Percentiles rank a stretch among this genome's conserved stretches.
Conservation (phyloP, 2,888 invertebrate species). For the Dioctria linearis region DNA sequence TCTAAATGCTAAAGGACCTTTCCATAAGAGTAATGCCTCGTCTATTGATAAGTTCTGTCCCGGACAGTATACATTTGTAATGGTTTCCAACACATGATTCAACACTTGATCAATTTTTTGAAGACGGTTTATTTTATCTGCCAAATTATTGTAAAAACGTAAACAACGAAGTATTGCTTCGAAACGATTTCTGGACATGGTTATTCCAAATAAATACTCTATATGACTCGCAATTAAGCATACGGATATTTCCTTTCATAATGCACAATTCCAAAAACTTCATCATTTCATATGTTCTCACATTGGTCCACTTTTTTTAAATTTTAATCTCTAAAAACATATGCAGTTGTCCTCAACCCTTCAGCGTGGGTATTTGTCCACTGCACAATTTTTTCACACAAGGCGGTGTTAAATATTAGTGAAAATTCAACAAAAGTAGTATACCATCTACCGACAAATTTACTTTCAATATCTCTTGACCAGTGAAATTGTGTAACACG, state of each 20-base stretch:
- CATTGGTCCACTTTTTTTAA: slow-evolving; percentile 12
- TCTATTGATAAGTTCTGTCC: slow-evolving; percentile 23
- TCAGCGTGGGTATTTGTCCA: too few relatives aligned
- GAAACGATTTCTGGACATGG: slow-evolving; percentile 14
- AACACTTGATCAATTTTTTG: slow-evolving; percentile 14
- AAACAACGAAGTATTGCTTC: slow-evolving; percentile 14
- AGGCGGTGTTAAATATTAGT: too few relatives aligned
- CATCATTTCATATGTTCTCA: neutral
- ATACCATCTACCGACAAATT: neutral
- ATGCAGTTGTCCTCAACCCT: neutral
- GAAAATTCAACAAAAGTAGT: too few relatives aligned
- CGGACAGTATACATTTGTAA: slow-evolving; percentile 3
- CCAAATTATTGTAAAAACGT: slow-evolving; percentile 2
- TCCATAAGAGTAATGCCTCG: slow-evolving; percentile 31
- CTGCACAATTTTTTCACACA: too few relatives aligned
- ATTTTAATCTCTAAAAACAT: neutral
- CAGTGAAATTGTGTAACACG: slow-evolving; percentile 25
- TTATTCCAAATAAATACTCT: neutral
- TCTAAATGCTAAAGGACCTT: slow-evolving; percentile 3
- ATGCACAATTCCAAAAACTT: slow-evolving; percentile 6
- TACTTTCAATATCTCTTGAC: slow-evolving; percentile 19
- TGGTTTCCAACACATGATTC: neutral
- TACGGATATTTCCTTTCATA: too few relatives aligned
- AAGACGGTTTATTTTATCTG: neutral
- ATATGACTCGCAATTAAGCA: too few relatives aligned